These are phyloP conservation scores for Hermetia illucens DNA, from an alignment of 1,140 invertebrate genomes.

Conservation along the genomic window DNA sequence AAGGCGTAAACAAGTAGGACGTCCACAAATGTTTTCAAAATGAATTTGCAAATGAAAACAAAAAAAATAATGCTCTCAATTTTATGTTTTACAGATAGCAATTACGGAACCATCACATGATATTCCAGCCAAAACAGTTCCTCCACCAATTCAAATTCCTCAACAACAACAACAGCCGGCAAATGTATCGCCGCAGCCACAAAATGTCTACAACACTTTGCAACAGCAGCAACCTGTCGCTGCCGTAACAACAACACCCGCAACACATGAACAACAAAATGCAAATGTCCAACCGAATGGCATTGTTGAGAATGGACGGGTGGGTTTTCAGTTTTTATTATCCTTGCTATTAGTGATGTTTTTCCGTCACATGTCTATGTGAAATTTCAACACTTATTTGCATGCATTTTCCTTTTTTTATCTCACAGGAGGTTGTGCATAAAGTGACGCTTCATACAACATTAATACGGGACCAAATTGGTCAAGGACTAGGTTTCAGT, in stretches of 20 bases:
- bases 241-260: conserved; percentile 7
- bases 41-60: too few species aligned
- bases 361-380: too few species aligned
- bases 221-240: conserved; percentile 11
- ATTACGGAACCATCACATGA: too few species aligned
- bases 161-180: conserved; percentile 15
- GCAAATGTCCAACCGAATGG: conserved; percentile 15
- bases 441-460: conserved; percentile 73
- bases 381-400: conserved; percentile 1
- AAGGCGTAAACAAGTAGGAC: too few species aligned
- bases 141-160: conserved; percentile 22
- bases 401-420: conserved; percentile 3
- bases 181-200: conserved; percentile 10
- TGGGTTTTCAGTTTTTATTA: too few species aligned
- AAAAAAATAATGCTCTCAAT: too few species aligned
- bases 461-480: conserved; percentile 74
- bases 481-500: conserved; percentile 76
- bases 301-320: conserved; percentile 26
- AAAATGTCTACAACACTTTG: conserved; percentile 6
- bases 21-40: too few species aligned
- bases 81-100: too few species aligned
- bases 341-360: too few species aligned
- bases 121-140: conserved; percentile 21
- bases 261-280: conserved; percentile 4
- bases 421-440: conserved; percentile 33